Conservation (phyloP, 2,888 invertebrate genomes). For the Bursaphelenchus okinawaensis region DNA sequence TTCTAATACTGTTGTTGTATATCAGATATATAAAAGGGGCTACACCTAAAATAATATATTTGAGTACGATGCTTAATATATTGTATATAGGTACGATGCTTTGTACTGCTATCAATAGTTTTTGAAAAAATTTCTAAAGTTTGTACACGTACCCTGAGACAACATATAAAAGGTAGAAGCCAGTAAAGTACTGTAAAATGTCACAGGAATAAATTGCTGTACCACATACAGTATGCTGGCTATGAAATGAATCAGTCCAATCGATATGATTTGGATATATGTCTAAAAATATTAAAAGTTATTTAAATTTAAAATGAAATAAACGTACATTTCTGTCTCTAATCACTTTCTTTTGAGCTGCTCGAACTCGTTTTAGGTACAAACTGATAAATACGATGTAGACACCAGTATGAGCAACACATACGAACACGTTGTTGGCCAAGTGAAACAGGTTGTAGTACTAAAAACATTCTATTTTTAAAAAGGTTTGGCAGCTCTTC, state of each 20-base stretch:
- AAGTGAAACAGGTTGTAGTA: neutral
- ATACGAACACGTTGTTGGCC: neutral
- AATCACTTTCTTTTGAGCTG: neutral
- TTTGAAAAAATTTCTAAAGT: no score
- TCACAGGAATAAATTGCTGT: neutral
- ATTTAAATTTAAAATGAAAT: neutral
- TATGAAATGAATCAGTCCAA: constrained; percentile 7
- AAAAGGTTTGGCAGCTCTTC: no score
- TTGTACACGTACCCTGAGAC: neutral
- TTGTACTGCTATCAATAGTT: no score
- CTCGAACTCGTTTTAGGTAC: neutral
- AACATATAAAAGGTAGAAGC: neutral
- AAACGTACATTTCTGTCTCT: neutral
- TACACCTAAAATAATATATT: no score
- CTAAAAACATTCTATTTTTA: no score
- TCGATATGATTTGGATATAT: constrained; percentile 6
- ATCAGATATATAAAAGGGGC: neutral
- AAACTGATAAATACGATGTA: neutral
- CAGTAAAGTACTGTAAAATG: neutral
- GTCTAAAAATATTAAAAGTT: neutral
- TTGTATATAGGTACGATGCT: no score
- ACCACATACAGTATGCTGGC: neutral
- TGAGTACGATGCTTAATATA: no score
- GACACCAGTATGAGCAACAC: neutral
- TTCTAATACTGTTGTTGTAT: no score